Base-by-base conservation (phyloP, 2,797 vertebrate genomes). In the Potorous gilbertii region DNA sequence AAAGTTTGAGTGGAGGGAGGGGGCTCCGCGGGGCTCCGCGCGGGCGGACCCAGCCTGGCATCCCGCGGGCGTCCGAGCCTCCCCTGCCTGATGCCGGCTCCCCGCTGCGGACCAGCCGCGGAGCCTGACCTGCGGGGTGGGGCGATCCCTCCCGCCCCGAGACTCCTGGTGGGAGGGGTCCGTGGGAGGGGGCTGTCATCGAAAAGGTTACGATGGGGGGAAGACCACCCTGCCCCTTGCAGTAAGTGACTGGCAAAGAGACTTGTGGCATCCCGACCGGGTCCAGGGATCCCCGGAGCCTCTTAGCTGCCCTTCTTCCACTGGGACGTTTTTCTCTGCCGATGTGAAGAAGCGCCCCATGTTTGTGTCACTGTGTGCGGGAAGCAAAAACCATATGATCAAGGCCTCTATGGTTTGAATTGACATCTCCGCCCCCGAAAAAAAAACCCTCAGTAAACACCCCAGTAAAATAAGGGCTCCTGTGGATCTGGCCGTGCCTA, bases 321-420 rank as follows among this genome's bases (percentile, higher is more conserved):
- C 90, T 90, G 0, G 91, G 46, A 31, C 54, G 28, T 92, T 91
- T 81, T 52, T 34, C 54, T 92, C 54, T 55, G 96, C 93, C 31
- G 62, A 21, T 56, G 89, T 55, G 90, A 94, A 62, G 90, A 92
- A 92, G 91, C 40, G 9, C 54, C 90, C 40, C 74, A n/a, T 40
- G 90, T 97, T 97, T 97, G 97, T 97, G 96, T 92, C 94, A 96
- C 16, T 62, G 93, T 50, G 54, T 95, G 59, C 24, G 66, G 66
- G 66, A 40, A 95, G 28, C 57, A 54, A 93, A n/a, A 10, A 54
- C 46, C 31, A 93, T 18, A 59, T 92, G 93, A 94, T 62, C 9
- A 92, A 55, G 95, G 90, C 92, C 29, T 56, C 0, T 5, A 18
- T 81, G 91, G 8, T 90, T 46, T 46, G 5, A 90, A 52, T 50